Conservation (phyloP, 2,797 vertebrate species). For the Nyctalus aviator region DNA sequence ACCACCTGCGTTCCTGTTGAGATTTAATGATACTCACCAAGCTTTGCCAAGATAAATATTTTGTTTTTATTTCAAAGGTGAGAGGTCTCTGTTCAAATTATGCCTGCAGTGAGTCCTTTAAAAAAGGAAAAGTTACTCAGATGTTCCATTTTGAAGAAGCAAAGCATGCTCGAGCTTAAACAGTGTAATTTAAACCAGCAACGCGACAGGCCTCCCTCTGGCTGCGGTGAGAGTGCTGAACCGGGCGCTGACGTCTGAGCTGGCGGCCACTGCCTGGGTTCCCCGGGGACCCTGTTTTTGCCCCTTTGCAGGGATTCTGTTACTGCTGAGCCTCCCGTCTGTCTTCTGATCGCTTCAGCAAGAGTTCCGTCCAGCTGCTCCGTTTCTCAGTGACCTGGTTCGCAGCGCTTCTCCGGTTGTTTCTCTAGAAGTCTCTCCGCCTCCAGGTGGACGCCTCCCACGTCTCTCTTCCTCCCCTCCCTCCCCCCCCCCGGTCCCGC, state of each 20-base stretch:
- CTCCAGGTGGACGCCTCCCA: background rate
- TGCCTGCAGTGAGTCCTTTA: background rate
- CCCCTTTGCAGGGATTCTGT: slow-evolving; percentile 13
- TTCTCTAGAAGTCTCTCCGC: slow-evolving; percentile 11
- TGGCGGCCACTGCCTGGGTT: background rate
- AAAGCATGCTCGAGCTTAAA: background rate
- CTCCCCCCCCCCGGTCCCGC: background rate
- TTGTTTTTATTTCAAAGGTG: slow-evolving; percentile 38
- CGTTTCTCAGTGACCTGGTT: slow-evolving; percentile 62
- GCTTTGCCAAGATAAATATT: background rate
- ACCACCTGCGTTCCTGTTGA: background rate
- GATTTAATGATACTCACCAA: background rate
- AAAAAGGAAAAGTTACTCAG: background rate
- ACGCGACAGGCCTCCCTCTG: background rate
- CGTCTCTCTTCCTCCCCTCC: background rate
- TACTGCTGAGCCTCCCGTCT: background rate
- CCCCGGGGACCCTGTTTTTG: slow-evolving; percentile 33
- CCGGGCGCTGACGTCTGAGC: background rate
- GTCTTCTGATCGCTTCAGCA: slow-evolving; percentile 45
- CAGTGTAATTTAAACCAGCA: background rate
- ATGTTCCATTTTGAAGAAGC: background rate
- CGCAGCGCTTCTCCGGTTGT: background rate
- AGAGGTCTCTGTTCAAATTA: background rate
- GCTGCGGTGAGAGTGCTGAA: background rate
- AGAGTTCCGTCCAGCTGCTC: slow-evolving; percentile 32